Base-by-base conservation (phyloP, 2,113 vertebrate genomes). In the Engraulis encrasicolus region DNA sequence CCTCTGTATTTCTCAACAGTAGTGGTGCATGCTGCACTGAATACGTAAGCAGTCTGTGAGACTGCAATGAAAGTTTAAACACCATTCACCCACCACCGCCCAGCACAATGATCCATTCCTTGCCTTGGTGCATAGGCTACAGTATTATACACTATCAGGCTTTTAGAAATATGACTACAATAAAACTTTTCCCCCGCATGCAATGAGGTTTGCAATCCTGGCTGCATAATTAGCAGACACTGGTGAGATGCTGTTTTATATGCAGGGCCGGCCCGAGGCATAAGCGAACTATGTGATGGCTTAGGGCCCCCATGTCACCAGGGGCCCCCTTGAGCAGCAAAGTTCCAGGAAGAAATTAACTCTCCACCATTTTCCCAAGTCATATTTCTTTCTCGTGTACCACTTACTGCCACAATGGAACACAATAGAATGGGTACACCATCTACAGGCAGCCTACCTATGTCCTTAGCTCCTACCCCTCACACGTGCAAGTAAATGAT, bases 171-270 rank as follows among this genome's bases (percentile, higher is more conserved):
- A 85, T 86, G 84, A 83, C 50, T 50, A 83, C 85, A 85, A 85
- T 87, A 88, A 84, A 90, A 89, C 81, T 89, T 38, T 20, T 18
- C 12, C 85, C 82, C 77, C 71, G 66, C 86, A 61, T 74, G 77
- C 84, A 81, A 87, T 86, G 90, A 78, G 86, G 83, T 86, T 84
- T 82, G 66, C 83, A 86, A 89, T 89, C 89, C 82, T 90, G 89
- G 89, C 83, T 37, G 48, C 81, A 78, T 88, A 86, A 90, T 87
- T 88, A 88, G 84, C 85, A 84, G 78, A 85, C n/a, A 23, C 71
- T 23, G 81, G 81, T 52, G 1, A 89, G 86, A 82, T 89, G 85
- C 40, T 78, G 84, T 90, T 87, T 87, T 27, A n/a, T n/a, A n/a
- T n/a, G n/a, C n/a, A n/a, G n/a, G n/a, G n/a, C n/a, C n/a, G n/a